These are phyloP conservation scores for Tetranychus piercei DNA, from an alignment of 2,888 invertebrate species.

Conservation along the genomic window DNA sequence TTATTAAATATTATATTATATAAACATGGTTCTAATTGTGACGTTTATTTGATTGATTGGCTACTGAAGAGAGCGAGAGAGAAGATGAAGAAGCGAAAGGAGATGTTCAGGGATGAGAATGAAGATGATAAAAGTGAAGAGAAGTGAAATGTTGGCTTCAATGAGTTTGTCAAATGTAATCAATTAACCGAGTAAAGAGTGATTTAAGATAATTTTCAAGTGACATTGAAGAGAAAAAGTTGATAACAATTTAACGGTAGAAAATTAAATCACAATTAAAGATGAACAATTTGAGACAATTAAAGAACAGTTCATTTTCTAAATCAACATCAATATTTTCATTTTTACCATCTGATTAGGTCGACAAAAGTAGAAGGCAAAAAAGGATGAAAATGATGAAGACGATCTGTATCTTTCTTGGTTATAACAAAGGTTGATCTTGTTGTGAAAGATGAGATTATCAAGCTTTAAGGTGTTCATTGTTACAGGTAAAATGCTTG, in stretches of 20 bases:
- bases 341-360: not conserved
- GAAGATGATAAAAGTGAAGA: not conserved
- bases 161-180: too few relatives aligned
- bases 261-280: too few relatives aligned
- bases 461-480: not conserved
- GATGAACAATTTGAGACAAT: too few relatives aligned
- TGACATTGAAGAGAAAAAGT: too few relatives aligned
- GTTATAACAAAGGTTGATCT: too few relatives aligned
- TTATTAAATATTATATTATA: not conserved
- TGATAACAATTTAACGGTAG: too few relatives aligned
- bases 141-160: not conserved
- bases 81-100: not conserved
- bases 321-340: too few relatives aligned
- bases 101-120: not conserved
- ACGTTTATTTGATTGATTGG: not conserved
- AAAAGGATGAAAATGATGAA: not conserved
- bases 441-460: too few relatives aligned
- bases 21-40: not conserved
- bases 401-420: too few relatives aligned
- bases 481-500: not conserved
- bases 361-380: not conserved
- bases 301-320: too few relatives aligned
- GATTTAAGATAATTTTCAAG: too few relatives aligned
- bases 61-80: not conserved
- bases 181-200: too few relatives aligned